These are phyloP conservation scores for Drosophila tristis DNA, from an alignment of 1,140 invertebrate genomes.

Conservation along the genomic window DNA sequence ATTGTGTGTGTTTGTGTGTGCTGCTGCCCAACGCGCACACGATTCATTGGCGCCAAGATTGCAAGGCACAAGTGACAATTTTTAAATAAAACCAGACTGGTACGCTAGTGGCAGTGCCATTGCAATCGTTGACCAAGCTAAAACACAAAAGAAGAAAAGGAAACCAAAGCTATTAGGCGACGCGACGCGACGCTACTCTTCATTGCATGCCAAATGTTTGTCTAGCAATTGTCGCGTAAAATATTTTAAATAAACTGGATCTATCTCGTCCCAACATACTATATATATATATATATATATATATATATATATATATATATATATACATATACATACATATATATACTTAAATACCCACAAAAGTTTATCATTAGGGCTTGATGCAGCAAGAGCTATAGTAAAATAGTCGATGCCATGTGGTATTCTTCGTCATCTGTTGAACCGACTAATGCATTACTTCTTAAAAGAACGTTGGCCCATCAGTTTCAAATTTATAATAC, in stretches of 20 bases:
- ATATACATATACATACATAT: too few species aligned
- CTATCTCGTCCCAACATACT: too few species aligned
- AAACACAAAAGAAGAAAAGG: conserved; percentile 18
- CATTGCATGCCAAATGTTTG: conserved; percentile 40
- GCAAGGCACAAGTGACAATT: conserved; percentile 56
- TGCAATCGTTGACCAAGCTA: conserved; percentile 36
- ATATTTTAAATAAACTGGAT: conserved; percentile 26
- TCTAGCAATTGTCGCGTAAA: conserved; percentile 35
- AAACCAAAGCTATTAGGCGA: conserved; percentile 36
- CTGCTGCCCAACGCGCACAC: conserved; percentile 7
- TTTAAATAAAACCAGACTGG: conserved; percentile 64
- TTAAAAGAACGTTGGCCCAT: too few species aligned
- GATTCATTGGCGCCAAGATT: conserved; percentile 59
- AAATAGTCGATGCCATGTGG: too few species aligned
- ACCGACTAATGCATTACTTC: too few species aligned
- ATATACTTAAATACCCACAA: too few species aligned
- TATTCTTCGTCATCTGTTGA: too few species aligned
- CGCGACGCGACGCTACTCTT: conserved; percentile 25
- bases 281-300: too few species aligned
- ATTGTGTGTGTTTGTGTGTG: conserved; percentile 2
- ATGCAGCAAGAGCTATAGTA: too few species aligned
- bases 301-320: too few species aligned
- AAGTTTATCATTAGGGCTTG: too few species aligned
- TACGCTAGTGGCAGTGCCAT: conserved; percentile 4
- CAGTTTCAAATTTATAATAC: too few species aligned